These are phyloP conservation scores for Neolamprologus falcicula DNA, from an alignment of 2,113 vertebrate genomes.

Conservation along the genomic window DNA sequence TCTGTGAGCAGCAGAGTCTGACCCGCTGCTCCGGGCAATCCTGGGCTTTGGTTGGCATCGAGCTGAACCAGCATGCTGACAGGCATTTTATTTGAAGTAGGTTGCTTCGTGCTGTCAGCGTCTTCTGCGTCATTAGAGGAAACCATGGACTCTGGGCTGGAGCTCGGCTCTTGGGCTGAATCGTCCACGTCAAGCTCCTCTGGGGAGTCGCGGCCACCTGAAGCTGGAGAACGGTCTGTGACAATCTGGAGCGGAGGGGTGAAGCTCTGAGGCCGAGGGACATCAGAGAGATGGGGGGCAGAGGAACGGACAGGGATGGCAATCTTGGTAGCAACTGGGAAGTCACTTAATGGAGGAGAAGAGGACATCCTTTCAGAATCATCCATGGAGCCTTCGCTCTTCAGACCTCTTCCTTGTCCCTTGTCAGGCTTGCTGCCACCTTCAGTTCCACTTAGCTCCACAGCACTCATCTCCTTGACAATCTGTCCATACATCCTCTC, in stretches of 20 bases:
- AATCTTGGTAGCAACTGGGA: constrained; percentile 53
- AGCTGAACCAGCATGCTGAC: constrained; percentile 82
- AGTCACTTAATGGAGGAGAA: constrained; percentile 77
- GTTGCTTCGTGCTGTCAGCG: constrained; percentile 64
- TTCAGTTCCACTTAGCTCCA: constrained; percentile 86
- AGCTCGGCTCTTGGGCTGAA: constrained; percentile 73
- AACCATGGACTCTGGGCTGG: constrained; percentile 79
- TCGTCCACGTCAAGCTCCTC: constrained; percentile 88
- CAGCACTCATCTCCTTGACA: constrained; percentile 91
- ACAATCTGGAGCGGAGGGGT: constrained; percentile 80
- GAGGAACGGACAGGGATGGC: constrained; percentile 55
- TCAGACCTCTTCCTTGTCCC: constrained; percentile 37
- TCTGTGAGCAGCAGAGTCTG: constrained; percentile 80
- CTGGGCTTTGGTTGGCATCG: constrained; percentile 62
- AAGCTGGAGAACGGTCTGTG: constrained; percentile 66
- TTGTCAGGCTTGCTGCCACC: constrained; percentile 66
- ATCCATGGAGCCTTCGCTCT: constrained; percentile 79
- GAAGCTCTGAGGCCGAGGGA: constrained; percentile 76
- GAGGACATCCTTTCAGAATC: constrained; percentile 77
- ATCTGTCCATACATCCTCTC: constrained; percentile 98
- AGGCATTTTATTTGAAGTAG: constrained; percentile 67
- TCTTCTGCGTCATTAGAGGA: constrained; percentile 70
- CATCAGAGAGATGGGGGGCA: constrained; percentile 67
- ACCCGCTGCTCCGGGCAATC: constrained; percentile 40
- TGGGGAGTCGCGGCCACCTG: constrained; percentile 79